phyloP scores from a whole-genome alignment of 2,113 vertebrate species.

The Phylloscopus trochiloides region DNA sequence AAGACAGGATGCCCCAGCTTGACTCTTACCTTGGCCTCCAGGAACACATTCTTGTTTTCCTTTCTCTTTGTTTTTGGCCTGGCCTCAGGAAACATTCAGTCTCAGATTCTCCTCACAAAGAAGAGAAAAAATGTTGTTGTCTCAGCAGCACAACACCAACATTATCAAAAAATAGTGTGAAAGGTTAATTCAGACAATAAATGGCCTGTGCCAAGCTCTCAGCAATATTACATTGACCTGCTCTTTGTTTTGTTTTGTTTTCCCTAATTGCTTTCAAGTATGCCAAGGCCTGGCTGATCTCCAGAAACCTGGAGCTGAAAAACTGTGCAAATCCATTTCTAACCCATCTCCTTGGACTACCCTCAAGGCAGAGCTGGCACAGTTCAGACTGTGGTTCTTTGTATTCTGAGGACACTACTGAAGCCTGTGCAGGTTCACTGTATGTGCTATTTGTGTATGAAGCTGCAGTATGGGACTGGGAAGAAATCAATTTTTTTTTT shows the following conservation, averaged over 20 bases:
- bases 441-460: background rate
- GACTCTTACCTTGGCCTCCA: conserved; percentile 9
- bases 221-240: background rate
- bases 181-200: conserved; percentile 31
- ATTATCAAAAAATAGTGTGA: background rate
- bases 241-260: conserved; percentile 17
- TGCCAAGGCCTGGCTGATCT: conserved; percentile 9
- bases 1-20: background rate
- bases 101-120: background rate
- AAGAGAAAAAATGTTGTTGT: background rate
- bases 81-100: background rate
- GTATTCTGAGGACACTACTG: background rate
- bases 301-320: background rate
- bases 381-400: background rate
- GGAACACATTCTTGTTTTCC: background rate
- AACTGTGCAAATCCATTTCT: background rate
- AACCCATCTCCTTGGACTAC: background rate
- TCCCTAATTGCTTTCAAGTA: conserved; percentile 5
- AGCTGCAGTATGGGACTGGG: background rate
- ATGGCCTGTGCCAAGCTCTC: background rate
- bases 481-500: background rate
- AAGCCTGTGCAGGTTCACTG: background rate
- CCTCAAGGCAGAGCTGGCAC: background rate
- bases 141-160: background rate
- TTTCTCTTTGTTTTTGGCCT: background rate